These are phyloP conservation scores for Cardiocondyla obscurior DNA, from an alignment of 1,140 invertebrate genomes.

Conservation along the genomic window DNA sequence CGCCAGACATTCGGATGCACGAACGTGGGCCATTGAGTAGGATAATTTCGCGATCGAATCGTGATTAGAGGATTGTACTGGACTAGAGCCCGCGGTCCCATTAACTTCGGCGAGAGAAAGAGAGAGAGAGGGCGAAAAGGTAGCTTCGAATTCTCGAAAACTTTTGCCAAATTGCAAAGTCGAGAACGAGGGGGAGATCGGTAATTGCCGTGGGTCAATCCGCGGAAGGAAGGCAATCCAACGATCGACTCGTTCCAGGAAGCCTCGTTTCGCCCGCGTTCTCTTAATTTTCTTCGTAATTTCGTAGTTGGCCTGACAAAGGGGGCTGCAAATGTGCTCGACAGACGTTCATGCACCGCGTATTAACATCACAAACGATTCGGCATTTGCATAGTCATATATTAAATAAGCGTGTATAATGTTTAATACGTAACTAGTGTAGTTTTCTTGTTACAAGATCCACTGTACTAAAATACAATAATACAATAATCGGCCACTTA, in stretches of 20 bases:
- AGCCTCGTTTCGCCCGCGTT: constrained; percentile 72
- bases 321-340: constrained; percentile 22
- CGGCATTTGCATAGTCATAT: neutral
- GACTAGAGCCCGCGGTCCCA: constrained; percentile 47
- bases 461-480: neutral
- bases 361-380: constrained; percentile 8
- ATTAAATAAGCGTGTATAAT: neutral
- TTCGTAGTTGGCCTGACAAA: constrained; percentile 56
- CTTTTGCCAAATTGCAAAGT: constrained; percentile 78
- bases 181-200: constrained; percentile 63
- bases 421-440: neutral
- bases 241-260: constrained; percentile 80
- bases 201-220: constrained; percentile 75
- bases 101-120: constrained; percentile 38
- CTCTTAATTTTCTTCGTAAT: constrained; percentile 79
- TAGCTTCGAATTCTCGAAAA: constrained; percentile 74
- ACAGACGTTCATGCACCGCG: neutral
- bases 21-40: constrained; percentile 32
- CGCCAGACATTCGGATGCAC: constrained; percentile 5
- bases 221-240: constrained; percentile 74
- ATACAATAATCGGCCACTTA: constrained; percentile 83
- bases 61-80: constrained; percentile 59
- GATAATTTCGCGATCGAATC: constrained; percentile 63
- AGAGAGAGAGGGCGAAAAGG: constrained; percentile 64
- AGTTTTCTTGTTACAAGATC: neutral